Evolutionary conservation across 2,113 vertebrate species (phyloP).

Genomic region (Gasterosteus aculeatus): DNA sequence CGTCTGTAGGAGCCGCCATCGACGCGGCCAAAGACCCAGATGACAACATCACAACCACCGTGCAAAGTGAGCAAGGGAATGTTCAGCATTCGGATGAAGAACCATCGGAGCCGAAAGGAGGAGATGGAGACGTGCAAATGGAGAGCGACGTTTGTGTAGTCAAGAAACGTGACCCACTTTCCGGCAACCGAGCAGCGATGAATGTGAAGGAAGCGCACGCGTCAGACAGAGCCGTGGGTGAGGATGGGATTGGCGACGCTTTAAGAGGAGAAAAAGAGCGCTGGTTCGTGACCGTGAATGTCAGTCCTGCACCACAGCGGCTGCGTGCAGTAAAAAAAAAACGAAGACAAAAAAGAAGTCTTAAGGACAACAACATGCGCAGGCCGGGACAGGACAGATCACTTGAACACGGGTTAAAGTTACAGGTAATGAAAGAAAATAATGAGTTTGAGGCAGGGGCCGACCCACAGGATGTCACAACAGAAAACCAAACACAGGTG

Average conservation of each 20-base stretch:
- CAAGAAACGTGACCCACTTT: constrained; percentile 31
- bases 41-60: not conserved
- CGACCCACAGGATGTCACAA: not conserved
- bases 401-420: constrained; percentile 9
- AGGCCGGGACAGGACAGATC: not conserved
- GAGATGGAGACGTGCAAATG: constrained; percentile 2
- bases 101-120: constrained; percentile 1
- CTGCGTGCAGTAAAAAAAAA: constrained; percentile 65
- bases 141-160: constrained; percentile 8
- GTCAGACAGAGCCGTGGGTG: constrained; percentile 7
- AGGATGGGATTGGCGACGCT: constrained; percentile 8
- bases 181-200: constrained; percentile 10
- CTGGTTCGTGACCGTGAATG: constrained; percentile 81
- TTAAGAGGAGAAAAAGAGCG: constrained; percentile 73
- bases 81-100: constrained; percentile 18
- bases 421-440: constrained; percentile 10
- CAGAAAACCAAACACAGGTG: not conserved
- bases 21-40: constrained; percentile 1
- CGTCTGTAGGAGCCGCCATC: constrained; percentile 5
- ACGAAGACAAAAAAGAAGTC: constrained; percentile 61
- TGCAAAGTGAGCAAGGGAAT: constrained; percentile 19
- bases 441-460: constrained; percentile 1
- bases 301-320: constrained; percentile 35
- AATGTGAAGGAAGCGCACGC: constrained; percentile 5
- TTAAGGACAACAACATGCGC: constrained; percentile 10